These are phyloP conservation scores for Pseudochromis fuscus DNA, from an alignment of 2,797 vertebrate genomes.

Conservation along the genomic window DNA sequence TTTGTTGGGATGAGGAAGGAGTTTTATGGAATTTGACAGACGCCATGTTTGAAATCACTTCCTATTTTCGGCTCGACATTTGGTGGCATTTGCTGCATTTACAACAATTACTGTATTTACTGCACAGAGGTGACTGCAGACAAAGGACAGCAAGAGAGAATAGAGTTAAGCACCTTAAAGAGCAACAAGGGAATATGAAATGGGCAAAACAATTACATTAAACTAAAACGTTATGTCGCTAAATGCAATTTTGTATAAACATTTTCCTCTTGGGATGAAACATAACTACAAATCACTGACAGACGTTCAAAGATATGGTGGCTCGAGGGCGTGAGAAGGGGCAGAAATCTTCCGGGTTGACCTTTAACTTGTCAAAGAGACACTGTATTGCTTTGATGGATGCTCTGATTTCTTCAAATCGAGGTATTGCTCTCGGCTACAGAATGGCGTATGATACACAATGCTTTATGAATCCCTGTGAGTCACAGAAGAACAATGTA, in stretches of 20 bases:
- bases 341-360: constrained; percentile 42
- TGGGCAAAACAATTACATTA: constrained; percentile 9
- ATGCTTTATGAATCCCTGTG: constrained; percentile 33
- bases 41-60: too few species aligned
- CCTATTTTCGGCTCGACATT: too few species aligned
- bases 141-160: neutral
- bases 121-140: neutral
- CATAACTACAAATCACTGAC: constrained; percentile 10
- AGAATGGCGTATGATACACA: neutral
- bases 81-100: too few species aligned
- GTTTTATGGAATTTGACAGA: too few species aligned
- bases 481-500: constrained; percentile 14
- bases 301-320: constrained; percentile 34
- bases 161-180: neutral
- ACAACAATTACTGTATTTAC: too few species aligned
- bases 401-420: constrained; percentile 38
- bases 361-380: constrained; percentile 50
- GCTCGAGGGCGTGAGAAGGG: constrained; percentile 11
- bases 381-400: constrained; percentile 30
- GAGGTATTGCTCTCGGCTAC: constrained; percentile 28
- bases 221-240: constrained; percentile 13
- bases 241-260: constrained; percentile 23
- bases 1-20: too few species aligned
- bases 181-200: neutral
- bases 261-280: constrained; percentile 21